A percentile compares a stretch with the other conserved stretches of the same genome.
Conservation (phyloP, 2,113 vertebrate species). For the Benthochromis sp. region DNA sequence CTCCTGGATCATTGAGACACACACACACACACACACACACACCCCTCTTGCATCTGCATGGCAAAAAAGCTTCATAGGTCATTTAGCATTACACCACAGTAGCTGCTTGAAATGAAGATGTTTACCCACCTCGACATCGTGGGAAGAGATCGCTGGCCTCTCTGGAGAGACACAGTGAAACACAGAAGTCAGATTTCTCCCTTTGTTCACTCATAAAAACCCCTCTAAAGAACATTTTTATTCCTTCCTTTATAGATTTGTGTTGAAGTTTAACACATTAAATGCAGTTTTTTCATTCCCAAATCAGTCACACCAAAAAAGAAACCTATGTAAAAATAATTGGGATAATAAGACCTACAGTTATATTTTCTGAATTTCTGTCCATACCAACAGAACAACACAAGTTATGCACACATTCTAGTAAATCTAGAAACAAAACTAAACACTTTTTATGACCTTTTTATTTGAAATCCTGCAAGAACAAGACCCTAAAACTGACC, state of each 20-base stretch:
- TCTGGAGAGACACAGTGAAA: constrained; percentile 59
- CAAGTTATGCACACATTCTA: neutral
- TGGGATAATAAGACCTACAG: neutral
- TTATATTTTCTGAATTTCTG: neutral
- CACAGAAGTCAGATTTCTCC: neutral
- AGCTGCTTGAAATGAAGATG: neutral
- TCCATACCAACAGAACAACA: neutral
- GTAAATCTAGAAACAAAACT: neutral
- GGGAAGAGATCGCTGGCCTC: constrained; percentile 80
- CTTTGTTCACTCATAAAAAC: neutral
- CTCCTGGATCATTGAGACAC: neutral
- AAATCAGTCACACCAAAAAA: neutral
- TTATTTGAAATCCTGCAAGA: neutral
- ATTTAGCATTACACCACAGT: neutral
- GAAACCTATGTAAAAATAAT: neutral
- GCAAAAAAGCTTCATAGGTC: neutral
- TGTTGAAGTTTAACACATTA: neutral
- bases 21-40: too few relatives aligned
- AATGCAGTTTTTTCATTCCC: neutral
- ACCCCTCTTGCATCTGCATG: neutral
- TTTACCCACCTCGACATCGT: constrained; percentile 81
- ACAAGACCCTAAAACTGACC: neutral
- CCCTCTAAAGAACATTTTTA: neutral
- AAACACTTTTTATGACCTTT: neutral
- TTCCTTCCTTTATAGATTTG: neutral